Conservation (phyloP, 2,797 vertebrate species). For the Myotis pilosus region DNA sequence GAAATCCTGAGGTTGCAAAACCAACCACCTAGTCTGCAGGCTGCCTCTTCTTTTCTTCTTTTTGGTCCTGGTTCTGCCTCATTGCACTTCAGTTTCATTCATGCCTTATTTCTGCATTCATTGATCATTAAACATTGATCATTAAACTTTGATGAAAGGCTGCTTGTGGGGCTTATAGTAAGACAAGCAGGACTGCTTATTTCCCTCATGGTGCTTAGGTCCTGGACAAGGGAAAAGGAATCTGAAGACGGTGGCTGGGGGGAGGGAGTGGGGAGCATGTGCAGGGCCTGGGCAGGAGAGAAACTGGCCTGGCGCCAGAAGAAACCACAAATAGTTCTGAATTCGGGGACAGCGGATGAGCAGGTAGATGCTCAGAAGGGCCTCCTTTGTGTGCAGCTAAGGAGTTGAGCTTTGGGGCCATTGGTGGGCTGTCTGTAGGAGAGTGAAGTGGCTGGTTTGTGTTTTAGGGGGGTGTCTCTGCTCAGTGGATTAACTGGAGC, state of each 20-base stretch:
- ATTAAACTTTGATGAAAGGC: background rate
- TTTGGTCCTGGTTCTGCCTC: background rate
- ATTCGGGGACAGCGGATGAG: background rate
- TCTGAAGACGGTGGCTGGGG: background rate
- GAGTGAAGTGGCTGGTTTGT: background rate
- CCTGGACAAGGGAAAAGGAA: background rate
- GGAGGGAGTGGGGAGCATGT: too few relatives aligned
- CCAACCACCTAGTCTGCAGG: background rate
- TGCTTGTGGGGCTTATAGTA: background rate
- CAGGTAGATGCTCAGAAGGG: background rate
- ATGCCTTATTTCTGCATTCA: background rate
- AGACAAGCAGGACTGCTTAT: background rate
- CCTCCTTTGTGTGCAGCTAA: too few relatives aligned
- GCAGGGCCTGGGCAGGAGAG: accelerated
- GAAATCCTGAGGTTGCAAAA: background rate
- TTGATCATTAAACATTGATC: background rate
- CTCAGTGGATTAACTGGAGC: background rate
- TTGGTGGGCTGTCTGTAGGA: background rate
- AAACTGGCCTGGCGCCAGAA: background rate
- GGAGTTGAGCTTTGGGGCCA: background rate
- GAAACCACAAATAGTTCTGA: background rate
- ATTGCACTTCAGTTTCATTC: background rate
- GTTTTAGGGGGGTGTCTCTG: background rate
- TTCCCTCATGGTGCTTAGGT: background rate
- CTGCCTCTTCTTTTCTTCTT: background rate